phyloP scores from a whole-genome alignment of 2,113 vertebrate genomes.

The Pterocles orientalis region DNA sequence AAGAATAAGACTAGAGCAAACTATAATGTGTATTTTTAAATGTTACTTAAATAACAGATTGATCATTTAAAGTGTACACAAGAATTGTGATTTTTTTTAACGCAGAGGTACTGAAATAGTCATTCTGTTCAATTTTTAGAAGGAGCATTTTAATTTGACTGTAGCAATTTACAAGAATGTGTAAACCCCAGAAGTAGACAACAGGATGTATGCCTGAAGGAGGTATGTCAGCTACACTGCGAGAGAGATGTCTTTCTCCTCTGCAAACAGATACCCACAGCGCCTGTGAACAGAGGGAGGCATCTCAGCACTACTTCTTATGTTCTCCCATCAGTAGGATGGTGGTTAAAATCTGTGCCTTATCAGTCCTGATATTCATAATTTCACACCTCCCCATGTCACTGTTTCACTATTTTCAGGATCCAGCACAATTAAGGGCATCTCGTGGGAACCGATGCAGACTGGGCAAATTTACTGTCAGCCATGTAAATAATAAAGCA shows the following conservation, averaged over 20 bases:
- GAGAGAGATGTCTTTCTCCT: background rate
- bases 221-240: background rate
- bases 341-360: background rate
- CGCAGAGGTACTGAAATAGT: background rate
- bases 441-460: rapidly evolving
- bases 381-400: background rate
- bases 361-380: background rate
- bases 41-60: background rate
- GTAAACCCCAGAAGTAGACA: background rate
- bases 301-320: background rate
- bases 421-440: conserved; percentile 11
- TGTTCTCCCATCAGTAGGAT: background rate
- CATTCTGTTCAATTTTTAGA: background rate
- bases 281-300: background rate
- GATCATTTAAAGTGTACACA: background rate
- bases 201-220: background rate
- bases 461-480: background rate
- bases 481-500: background rate
- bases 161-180: background rate
- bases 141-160: background rate
- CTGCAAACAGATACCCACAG: background rate
- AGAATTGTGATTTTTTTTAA: background rate
- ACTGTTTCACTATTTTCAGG: background rate
- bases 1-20: background rate
- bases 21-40: background rate